These are phyloP conservation scores for Pluvianellus socialis DNA, from an alignment of 2,113 vertebrate genomes.

Conservation along the genomic window DNA sequence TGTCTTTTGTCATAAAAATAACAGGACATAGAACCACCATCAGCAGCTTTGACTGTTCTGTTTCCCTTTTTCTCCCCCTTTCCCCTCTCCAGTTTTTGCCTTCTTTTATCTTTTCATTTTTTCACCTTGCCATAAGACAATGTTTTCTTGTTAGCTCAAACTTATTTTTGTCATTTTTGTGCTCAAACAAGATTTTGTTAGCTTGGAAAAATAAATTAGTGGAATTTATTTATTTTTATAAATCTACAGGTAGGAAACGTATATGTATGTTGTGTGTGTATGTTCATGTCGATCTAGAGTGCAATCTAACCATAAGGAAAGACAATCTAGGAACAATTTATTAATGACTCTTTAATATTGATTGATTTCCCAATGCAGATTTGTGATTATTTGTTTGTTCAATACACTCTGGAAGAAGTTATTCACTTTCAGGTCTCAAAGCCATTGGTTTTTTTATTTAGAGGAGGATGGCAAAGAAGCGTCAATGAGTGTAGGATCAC, in stretches of 20 bases:
- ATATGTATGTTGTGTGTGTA: not conserved
- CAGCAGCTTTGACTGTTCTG: not conserved
- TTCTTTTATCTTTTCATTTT: not conserved
- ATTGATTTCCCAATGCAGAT: not conserved
- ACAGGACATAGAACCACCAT: not conserved
- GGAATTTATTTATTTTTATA: not conserved
- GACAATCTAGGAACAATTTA: not conserved
- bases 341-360: not conserved
- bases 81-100: accelerated
- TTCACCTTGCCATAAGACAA: accelerated
- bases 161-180: not conserved
- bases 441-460: not conserved
- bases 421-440: not conserved
- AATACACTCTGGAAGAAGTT: not conserved
- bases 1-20: not conserved
- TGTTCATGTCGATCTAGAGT: not conserved
- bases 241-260: not conserved
- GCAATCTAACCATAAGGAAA: not conserved
- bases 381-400: not conserved
- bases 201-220: not conserved
- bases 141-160: not conserved
- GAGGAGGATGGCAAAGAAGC: not conserved
- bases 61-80: not conserved
- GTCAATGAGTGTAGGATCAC: not conserved
- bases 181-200: not conserved